Base-by-base conservation (phyloP, 2,113 vertebrate species). In the Nothobranchius furzeri region DNA sequence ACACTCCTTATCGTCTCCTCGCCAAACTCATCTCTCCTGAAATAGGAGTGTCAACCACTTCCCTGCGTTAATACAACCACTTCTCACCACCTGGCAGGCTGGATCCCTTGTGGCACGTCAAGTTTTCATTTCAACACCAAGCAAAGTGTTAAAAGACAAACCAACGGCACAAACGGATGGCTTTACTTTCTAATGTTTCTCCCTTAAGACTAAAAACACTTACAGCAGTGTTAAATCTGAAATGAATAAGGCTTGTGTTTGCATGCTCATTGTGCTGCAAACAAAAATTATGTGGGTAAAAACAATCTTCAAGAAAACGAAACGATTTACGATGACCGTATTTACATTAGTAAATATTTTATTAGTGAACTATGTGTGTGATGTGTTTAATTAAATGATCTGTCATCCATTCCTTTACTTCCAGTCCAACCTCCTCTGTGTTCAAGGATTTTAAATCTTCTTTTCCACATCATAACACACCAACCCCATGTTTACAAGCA, bases 11-110 rank as follows among this genome's bases (percentile, higher is more conserved):
- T 75, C 70, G 51, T 72, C 50, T 48, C 62, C 57, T 58, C 17
- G 7, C 52, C 68, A 74, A 63, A 43, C 68, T 78, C 70, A 77
- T 76, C 59, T 71, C 68, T 78, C 57, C 48, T 66, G 64, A 73
- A 77, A 81, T 70, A 72, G 66, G 64, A 74, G 50, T 50, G 52
- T 65, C 52, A 57, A 58, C 46, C 68, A 54, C 66, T 65, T 69
- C 40, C 50, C 57, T 35, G 35, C 60, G 68, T 70, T 74, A 69
- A 76, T 69, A 68, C 64, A 71, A 73, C 49, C 70, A 58, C 55
- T 82, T 78, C 53, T 60, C 37, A 73, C 59, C 63, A 47, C 48
- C 46, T 24, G 24, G 73, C 56, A 73, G 61, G 70, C 30, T 60
- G 56, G 6, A 10, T 36, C 45, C 66, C 72, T 17, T 49, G 50